Conservation (phyloP, 2,113 vertebrate genomes). For the Cheirogaleus medius region DNA sequence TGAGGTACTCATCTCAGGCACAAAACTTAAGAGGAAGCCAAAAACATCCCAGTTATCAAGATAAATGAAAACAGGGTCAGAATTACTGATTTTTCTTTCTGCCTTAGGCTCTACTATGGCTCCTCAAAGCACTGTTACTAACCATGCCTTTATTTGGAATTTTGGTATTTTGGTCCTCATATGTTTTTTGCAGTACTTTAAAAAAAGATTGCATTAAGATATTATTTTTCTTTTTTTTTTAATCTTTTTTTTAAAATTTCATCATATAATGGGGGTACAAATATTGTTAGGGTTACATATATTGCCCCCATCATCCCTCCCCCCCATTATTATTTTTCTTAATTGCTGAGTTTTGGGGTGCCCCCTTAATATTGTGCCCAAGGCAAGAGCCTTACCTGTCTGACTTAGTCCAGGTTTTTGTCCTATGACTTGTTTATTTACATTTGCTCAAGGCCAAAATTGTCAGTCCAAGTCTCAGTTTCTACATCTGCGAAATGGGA, state of each 20-base stretch:
- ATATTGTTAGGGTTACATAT: no score
- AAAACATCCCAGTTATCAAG: not conserved
- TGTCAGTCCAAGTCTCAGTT: not conserved
- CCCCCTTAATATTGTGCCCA: not conserved
- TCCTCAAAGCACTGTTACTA: not conserved
- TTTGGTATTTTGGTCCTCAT: not conserved
- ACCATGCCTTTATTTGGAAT: not conserved
- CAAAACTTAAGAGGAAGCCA: not conserved
- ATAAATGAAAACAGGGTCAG: not conserved
- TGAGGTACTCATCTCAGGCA: not conserved
- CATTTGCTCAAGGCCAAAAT: not conserved
- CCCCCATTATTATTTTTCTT: not conserved
- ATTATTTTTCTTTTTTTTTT: not conserved
- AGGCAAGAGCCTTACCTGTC: not conserved
- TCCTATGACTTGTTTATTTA: not conserved
- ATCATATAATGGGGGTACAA: no score
- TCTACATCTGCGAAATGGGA: not conserved
- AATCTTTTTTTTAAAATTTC: no score
- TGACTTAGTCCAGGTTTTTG: not conserved
- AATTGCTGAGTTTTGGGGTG: not conserved
- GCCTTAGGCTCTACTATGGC: not conserved
- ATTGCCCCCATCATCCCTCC: no score
- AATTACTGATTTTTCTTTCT: not conserved
- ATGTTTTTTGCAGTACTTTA: not conserved
- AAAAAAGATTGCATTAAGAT: not conserved